Base-by-base conservation (phyloP, 1,140 invertebrate species). In the Vollenhovia emeryi region DNA sequence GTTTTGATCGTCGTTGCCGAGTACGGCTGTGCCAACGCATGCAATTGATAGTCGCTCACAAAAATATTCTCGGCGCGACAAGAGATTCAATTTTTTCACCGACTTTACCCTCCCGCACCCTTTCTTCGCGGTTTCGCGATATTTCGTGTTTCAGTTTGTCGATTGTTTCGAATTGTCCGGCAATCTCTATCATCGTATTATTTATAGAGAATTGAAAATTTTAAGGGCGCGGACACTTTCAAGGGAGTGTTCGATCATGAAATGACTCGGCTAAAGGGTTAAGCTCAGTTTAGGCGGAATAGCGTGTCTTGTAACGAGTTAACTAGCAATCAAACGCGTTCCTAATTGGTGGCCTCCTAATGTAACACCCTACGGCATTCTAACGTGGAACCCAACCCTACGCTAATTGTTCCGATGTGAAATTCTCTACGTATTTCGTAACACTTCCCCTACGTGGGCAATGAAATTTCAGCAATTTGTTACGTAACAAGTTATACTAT, bases 251-350 rank as follows among this genome's bases (percentile, higher is more conserved):
- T 69, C 24, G 21, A 52, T 52, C 30, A 13, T 40, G 11, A 80
- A 43, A 30, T 27, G 62, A 55, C 24, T 69, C 48, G 18, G 30
- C 55, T 79, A 68, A 78, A 79, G 60, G 62, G 50, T 80, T 57
- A 45, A 73, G 50, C 50, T 55, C 59, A 57, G 50, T 71, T 60
- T 50, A 24, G 36, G 52, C 24, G 24, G 52, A 82, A 82, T 57
- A 45, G 66, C 36, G 78, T 82, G 68, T 52, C 40, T 82, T 82
- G 66, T 73, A 82, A 82, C 66, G 36, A 82, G 78, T 82, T 82
- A 73, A 78, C 59, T 66, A 66, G 75, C 75, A 78, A 82, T 82
- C 66, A 68, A 71, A 80, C 78, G 36, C 45, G 66, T 24, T 73
- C 52, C 36, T 80, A 80, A 80, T 71, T 80, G 64, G 50, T 43